These are phyloP conservation scores for Egretta garzetta DNA, from an alignment of 2,113 vertebrate species.

Conservation along the genomic window DNA sequence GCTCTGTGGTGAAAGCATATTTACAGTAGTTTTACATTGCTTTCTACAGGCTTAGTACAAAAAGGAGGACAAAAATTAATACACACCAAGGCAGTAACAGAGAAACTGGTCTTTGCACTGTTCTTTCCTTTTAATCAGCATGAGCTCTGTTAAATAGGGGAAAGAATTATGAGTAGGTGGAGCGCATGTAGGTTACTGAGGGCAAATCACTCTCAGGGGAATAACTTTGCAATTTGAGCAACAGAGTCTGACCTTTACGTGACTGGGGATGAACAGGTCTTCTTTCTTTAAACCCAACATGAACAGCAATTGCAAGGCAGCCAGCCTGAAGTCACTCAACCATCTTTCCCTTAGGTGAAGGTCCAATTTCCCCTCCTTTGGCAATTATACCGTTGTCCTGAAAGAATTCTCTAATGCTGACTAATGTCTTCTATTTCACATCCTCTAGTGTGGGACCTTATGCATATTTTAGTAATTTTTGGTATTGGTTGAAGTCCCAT, in stretches of 20 bases:
- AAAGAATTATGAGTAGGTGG: slow-evolving; percentile 19
- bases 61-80: slow-evolving; percentile 40
- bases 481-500: neutral
- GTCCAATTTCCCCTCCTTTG: neutral
- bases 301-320: neutral
- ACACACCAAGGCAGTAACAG: neutral
- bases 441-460: neutral
- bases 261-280: neutral
- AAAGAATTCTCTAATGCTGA: neutral
- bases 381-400: neutral
- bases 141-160: neutral
- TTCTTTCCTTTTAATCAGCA: slow-evolving; percentile 44
- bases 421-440: neutral
- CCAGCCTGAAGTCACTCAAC: neutral
- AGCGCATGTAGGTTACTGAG: neutral
- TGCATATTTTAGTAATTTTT: neutral
- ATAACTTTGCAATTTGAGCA: neutral
- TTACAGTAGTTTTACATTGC: slow-evolving; percentile 33
- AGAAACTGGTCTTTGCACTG: slow-evolving; percentile 35
- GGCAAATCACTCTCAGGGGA: neutral
- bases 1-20: slow-evolving; percentile 29
- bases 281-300: slow-evolving; percentile 1
- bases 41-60: neutral
- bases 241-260: neutral
- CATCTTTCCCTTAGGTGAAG: neutral